Evolutionary conservation across 2,113 vertebrate species (phyloP), one percentile per base, ranked within the genome.

Genomic region (Papio anubis): DNA sequence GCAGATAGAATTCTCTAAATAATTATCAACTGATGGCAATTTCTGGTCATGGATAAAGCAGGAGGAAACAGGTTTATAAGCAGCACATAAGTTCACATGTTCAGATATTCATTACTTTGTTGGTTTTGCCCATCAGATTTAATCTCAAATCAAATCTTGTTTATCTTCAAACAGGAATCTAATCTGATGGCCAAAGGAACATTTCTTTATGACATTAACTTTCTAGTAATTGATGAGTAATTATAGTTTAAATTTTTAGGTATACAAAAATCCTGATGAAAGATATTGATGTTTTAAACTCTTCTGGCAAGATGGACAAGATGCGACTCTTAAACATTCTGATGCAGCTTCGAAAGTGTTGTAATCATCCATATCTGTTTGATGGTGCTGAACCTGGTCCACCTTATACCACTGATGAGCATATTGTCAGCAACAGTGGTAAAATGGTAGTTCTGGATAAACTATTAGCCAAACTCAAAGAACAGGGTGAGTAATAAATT

Each of bases 251-350:
- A 97, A 93, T 95, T 96, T 97, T 96, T 96, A 99, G 99, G 99
- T 99, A 99, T 94, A 99, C 99, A 32, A 99, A 98, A 96, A 99
- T 99, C 90, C 98, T 99, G 97, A 99, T 99, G 99, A 99, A 99
- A 97, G 99, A 99, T 96, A 99, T 99, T 8, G 99, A 99, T 94
- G 99, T 99, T 98, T 98, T 99, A 94, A 99, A 99, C 96, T 99
- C 99, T 59, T 98, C 99, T 73, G 99, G 99, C 70, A 99, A 99
- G 85, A 99, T 99, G 99, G 99, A 99, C 97, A 99, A 99, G 98
- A 99, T 99, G 99, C 98, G 99, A 14, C 98, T 99, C 95, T 98
- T 99, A 98, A 99, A 99, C 93, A 99, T 99, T 95, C 98, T 99
- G 96, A 99, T 99, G 99, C 99, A 99, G 96, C 97, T 99, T 93